Percentiles rank a stretch among this genome's conserved stretches.
Evolutionary conservation across 2,888 invertebrate species (phyloP).

Genomic region (Pachymerium ferrugineum): DNA sequence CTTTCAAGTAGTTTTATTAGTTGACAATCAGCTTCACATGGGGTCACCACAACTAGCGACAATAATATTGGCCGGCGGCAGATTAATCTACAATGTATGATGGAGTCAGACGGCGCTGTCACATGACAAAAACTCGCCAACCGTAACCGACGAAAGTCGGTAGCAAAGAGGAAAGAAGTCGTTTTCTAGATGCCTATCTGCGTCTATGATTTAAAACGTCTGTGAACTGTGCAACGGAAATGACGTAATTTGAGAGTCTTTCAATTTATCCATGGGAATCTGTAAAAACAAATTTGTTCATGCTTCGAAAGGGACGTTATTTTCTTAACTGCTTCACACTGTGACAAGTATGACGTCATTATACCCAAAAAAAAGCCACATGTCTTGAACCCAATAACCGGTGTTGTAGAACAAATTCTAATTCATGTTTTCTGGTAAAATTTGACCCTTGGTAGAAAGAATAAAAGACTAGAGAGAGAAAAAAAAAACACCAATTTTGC

Average conservation of each 20-base stretch:
- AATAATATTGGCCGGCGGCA: too few relatives aligned
- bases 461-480: too few relatives aligned
- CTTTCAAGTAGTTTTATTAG: too few relatives aligned
- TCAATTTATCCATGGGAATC: background rate
- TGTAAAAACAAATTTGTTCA: background rate
- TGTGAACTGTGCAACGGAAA: background rate
- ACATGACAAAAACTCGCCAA: background rate
- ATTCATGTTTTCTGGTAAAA: too few relatives aligned
- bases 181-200: background rate
- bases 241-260: background rate
- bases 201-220: background rate
- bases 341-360: background rate
- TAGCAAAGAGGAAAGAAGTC: background rate
- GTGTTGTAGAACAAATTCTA: too few relatives aligned
- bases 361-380: too few relatives aligned
- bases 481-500: background rate
- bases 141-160: background rate
- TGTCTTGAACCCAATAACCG: too few relatives aligned
- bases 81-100: too few relatives aligned
- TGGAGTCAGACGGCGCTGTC: too few relatives aligned
- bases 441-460: too few relatives aligned
- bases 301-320: background rate
- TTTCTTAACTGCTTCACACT: background rate
- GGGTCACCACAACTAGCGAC: too few relatives aligned
- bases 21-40: too few relatives aligned